These are phyloP conservation scores for Hyperoplus immaculatus DNA, from an alignment of 2,797 vertebrate genomes.

Conservation along the genomic window DNA sequence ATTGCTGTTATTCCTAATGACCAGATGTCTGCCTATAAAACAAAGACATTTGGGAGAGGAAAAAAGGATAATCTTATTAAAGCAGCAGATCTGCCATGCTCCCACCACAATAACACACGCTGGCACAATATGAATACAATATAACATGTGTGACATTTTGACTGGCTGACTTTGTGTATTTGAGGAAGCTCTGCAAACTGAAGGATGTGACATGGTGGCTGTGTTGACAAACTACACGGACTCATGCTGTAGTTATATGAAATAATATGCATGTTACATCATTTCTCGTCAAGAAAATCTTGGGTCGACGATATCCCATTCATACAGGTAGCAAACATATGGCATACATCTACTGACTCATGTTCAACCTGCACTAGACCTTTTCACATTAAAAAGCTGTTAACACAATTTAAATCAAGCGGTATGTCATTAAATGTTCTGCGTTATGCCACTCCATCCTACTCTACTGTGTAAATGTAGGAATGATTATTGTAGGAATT, in stretches of 20 bases:
- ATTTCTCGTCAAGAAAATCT: constrained; percentile 25
- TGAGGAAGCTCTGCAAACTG: constrained; percentile 46
- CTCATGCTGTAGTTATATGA: constrained; percentile 46
- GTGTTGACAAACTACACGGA: constrained; percentile 38
- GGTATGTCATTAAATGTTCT: not conserved
- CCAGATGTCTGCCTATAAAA: constrained; percentile 97
- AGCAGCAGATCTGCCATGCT: constrained; percentile 10
- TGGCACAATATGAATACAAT: not conserved
- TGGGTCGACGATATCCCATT: not conserved
- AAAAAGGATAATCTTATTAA: constrained; percentile 3
- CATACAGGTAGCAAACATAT: not conserved
- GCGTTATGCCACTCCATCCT: not conserved
- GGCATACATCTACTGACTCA: not conserved
- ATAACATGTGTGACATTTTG: constrained; percentile 24
- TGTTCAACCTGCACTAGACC: not conserved
- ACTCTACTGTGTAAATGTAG: not conserved
- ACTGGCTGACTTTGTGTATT: constrained; percentile 38
- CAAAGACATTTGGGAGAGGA: constrained; percentile 23
- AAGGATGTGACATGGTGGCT: constrained; percentile 28
- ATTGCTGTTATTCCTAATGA: constrained; percentile 98
- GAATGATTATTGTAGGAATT: not conserved
- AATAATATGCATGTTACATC: constrained; percentile 46
- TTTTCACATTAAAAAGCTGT: not conserved
- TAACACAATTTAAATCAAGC: not conserved
- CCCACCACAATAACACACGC: constrained; percentile 3